Base-by-base conservation (phyloP, 2,113 vertebrate species). In the Chaenogobius annularis region DNA sequence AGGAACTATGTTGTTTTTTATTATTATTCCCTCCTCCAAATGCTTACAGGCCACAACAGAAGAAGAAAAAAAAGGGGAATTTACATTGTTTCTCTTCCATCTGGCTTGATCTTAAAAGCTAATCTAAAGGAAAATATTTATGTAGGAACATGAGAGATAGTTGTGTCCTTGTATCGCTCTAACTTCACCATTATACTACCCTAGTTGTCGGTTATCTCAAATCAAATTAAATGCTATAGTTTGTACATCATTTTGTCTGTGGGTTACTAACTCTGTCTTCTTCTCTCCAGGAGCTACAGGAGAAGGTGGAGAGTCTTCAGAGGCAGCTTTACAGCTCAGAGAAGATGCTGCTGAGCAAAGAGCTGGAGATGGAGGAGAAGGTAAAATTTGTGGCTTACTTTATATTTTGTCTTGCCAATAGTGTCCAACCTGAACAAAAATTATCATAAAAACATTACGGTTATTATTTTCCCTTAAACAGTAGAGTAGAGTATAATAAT, bases 311-410 rank as follows among this genome's bases (percentile, higher is more conserved):
- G 80, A 88, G 77, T 76, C 93, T 92, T 10, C 89, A 92, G 48
- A 90, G 40, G 66, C 94, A 94, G 80, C 47, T 92, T 1, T 89
- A 88, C 1, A 65, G 83, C 20, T 78, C 85, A 0, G 96, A 97
- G 87, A 96, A 94, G 83, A 95, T 90, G 78, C 83, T 97, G 22
- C 94, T 96, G 0, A 90, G 75, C 79, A 93, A 87, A 85, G 96
- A 97, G 74, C 84, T 99, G 65, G 94, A 95, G 82, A 83, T 81
- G 0, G 94, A 96, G 11, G 94, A 97, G 66, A 95, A 97, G 98
- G 98, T 99, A 94, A 75, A 0, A 0, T 0, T 52, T 64, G 58
- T 31, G 20, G 52, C 67, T 64, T 46, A 19, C 5, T 50, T 54
- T n/a, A 20, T 54, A 54, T 20, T 54, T 75, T 54, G 52, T 50